phyloP scores from a whole-genome alignment of 2,113 vertebrate species.

The Terrapene triunguis region DNA sequence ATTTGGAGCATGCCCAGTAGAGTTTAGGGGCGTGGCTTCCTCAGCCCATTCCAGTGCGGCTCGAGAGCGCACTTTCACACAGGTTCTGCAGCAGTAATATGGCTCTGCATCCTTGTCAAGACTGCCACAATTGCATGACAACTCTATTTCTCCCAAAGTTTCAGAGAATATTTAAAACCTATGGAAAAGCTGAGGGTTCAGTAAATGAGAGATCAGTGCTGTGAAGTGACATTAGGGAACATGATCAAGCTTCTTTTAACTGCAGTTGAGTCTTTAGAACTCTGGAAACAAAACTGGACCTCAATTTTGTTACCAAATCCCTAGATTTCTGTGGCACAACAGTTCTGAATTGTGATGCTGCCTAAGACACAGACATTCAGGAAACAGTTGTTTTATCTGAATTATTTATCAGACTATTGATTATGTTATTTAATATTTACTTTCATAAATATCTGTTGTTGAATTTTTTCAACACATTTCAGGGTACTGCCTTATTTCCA shows the following conservation, averaged over 20 bases:
- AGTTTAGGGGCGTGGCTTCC: too few relatives aligned
- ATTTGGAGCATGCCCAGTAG: too few relatives aligned
- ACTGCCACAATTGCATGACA: neutral
- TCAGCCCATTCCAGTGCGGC: too few relatives aligned
- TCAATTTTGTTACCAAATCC: neutral
- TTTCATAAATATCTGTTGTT: neutral
- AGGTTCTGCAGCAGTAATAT: neutral
- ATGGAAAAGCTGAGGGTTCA: neutral
- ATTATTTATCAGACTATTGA: accelerated
- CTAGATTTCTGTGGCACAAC: accelerated
- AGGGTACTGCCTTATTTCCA: neutral
- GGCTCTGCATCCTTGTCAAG: neutral
- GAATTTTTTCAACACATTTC: neutral
- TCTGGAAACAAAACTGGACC: neutral
- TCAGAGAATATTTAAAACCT: accelerated
- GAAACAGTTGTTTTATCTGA: neutral
- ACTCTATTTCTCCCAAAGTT: neutral
- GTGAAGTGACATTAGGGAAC: neutral
- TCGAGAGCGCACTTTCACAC: too few relatives aligned
- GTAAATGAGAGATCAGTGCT: neutral
- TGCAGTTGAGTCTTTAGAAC: neutral
- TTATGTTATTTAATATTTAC: neutral
- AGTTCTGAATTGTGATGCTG: neutral
- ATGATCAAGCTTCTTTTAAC: neutral
- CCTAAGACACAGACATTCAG: accelerated